These are phyloP conservation scores for Crypturellus undulatus DNA, from an alignment of 2,113 vertebrate genomes.

Conservation along the genomic window DNA sequence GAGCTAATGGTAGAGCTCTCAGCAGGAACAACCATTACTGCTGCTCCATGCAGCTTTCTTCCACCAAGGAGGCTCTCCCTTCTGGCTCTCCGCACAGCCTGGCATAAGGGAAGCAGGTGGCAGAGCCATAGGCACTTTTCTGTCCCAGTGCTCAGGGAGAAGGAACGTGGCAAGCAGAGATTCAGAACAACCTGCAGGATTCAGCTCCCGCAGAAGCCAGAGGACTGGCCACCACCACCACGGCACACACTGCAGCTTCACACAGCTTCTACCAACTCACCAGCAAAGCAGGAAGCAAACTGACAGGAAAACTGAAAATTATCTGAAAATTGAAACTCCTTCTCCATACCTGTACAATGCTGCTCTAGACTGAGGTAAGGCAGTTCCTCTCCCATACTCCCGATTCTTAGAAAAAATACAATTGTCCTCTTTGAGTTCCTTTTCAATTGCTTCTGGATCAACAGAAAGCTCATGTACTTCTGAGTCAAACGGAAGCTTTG, in stretches of 20 bases:
- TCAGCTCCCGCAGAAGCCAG: neutral
- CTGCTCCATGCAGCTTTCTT: neutral
- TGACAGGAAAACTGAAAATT: neutral
- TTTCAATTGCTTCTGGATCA: slow-evolving; percentile 30
- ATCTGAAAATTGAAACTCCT: neutral
- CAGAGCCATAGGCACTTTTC: neutral
- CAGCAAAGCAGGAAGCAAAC: neutral
- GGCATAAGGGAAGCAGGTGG: neutral
- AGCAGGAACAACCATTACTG: neutral
- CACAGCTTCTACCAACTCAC: neutral
- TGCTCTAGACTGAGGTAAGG: slow-evolving; percentile 11
- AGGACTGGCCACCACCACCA: neutral
- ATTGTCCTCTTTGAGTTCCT: neutral
- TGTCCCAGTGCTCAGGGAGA: neutral
- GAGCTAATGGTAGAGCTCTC: neutral
- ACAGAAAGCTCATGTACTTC: neutral
- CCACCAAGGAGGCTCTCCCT: no score
- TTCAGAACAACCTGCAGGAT: neutral
- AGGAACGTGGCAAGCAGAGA: neutral
- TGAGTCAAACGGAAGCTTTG: neutral
- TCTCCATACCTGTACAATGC: slow-evolving; percentile 33
- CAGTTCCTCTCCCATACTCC: neutral
- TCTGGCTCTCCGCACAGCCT: neutral
- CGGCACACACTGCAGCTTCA: neutral
- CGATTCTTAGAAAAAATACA: neutral